phyloP scores from a whole-genome alignment of 2,888 invertebrate species.

The Hirtodrosophila cameraria region DNA sequence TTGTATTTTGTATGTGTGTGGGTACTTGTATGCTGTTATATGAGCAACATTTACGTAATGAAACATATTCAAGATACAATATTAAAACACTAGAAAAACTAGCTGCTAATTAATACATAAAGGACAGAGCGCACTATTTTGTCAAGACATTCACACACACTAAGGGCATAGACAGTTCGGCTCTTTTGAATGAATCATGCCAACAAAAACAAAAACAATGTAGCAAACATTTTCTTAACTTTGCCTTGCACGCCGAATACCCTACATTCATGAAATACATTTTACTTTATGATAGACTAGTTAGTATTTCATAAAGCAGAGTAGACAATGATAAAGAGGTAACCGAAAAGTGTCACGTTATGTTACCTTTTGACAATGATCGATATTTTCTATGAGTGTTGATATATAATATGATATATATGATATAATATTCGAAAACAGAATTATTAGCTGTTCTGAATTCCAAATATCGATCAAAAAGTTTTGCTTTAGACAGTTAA shows the following conservation, averaged over 20 bases:
- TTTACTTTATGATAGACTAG: no score
- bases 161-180: conserved; percentile 10
- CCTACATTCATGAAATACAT: conserved; percentile 26
- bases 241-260: neutral
- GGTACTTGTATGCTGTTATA: conserved; percentile 1
- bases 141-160: neutral
- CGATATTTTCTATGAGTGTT: no score
- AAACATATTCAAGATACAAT: conserved; percentile 51
- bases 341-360: no score
- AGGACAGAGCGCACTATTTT: conserved; percentile 9
- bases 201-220: neutral
- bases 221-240: neutral
- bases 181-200: conserved; percentile 48
- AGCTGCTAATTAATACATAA: conserved; percentile 7
- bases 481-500: no score
- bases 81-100: conserved; percentile 11
- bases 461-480: no score
- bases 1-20: conserved; percentile 14
- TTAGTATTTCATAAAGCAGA: no score
- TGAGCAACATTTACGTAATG: conserved; percentile 56
- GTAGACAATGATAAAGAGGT: no score
- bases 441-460: no score
- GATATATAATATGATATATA: no score
- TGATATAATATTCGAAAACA: no score
- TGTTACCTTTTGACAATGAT: no score